Conservation (phyloP, 2,888 invertebrate species). For the Thyatira batis region DNA sequence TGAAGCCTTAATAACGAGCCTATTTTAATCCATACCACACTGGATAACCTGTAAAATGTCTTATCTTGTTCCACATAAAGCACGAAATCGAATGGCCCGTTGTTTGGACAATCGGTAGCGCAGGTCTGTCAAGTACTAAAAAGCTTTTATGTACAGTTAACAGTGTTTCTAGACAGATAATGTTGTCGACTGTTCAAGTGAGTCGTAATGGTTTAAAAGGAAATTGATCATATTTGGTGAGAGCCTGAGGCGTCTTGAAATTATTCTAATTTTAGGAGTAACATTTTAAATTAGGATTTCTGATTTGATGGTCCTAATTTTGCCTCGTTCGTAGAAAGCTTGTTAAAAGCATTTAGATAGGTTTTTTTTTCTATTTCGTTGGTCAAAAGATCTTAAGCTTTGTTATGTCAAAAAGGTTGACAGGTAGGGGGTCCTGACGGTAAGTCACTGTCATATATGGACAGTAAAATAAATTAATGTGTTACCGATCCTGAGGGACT, state of each 20-base stretch:
- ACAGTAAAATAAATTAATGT: too few species aligned
- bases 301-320: too few species aligned
- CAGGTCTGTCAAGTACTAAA: background rate
- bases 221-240: background rate
- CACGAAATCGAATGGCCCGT: background rate
- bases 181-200: background rate
- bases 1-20: constrained; percentile 19
- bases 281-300: too few species aligned
- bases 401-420: too few species aligned
- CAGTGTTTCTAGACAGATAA: too few species aligned
- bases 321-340: too few species aligned
- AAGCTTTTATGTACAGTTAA: background rate
- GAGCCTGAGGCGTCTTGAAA: background rate
- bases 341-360: too few species aligned
- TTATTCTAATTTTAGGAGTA: background rate
- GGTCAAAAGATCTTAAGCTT: too few species aligned
- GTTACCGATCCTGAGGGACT: too few species aligned
- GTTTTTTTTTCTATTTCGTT: too few species aligned
- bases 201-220: background rate
- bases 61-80: background rate
- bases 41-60: background rate
- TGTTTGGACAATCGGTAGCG: background rate
- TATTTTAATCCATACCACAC: constrained; percentile 32
- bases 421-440: too few species aligned
- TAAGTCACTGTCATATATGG: too few species aligned